Conservation (phyloP, 2,113 vertebrate genomes). For the Xiphophorus maculatus region DNA sequence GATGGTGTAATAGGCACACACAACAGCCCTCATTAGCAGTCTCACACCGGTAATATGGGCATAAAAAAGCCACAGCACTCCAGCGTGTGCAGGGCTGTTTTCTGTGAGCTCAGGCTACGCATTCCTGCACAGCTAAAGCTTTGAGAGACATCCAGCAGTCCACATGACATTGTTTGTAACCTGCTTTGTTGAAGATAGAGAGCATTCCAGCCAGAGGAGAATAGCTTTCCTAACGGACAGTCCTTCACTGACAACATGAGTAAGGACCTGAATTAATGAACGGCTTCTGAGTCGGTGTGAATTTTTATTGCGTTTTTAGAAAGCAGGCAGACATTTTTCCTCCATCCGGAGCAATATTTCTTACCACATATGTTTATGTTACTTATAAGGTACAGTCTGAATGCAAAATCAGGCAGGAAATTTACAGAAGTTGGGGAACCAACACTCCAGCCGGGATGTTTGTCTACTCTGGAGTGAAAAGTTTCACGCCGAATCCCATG, state of each 20-base stretch:
- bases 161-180: slow-evolving; percentile 37
- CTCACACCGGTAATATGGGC: slow-evolving; percentile 51
- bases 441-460: too few species aligned
- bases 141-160: slow-evolving; percentile 14
- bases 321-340: neutral
- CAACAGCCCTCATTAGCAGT: slow-evolving; percentile 67
- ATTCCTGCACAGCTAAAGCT: slow-evolving; percentile 40
- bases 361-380: too few species aligned
- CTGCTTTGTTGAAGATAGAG: slow-evolving; percentile 5
- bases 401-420: too few species aligned
- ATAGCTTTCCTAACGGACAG: slow-evolving; percentile 20
- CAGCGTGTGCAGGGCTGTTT: slow-evolving; percentile 36
- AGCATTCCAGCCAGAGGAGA: slow-evolving; percentile 11
- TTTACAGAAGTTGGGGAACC: too few species aligned
- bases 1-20: slow-evolving; percentile 39
- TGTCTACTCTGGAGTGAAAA: too few species aligned
- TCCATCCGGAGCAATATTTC: neutral
- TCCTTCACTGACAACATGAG: neutral
- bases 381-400: neutral
- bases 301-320: neutral
- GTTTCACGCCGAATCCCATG: too few species aligned
- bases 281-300: neutral
- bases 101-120: slow-evolving; percentile 35
- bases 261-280: slow-evolving; percentile 15
- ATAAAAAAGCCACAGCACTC: slow-evolving; percentile 58